Evolutionary conservation across 2,113 vertebrate genomes (phyloP).

Genomic region (Hystrix brachyura): DNA sequence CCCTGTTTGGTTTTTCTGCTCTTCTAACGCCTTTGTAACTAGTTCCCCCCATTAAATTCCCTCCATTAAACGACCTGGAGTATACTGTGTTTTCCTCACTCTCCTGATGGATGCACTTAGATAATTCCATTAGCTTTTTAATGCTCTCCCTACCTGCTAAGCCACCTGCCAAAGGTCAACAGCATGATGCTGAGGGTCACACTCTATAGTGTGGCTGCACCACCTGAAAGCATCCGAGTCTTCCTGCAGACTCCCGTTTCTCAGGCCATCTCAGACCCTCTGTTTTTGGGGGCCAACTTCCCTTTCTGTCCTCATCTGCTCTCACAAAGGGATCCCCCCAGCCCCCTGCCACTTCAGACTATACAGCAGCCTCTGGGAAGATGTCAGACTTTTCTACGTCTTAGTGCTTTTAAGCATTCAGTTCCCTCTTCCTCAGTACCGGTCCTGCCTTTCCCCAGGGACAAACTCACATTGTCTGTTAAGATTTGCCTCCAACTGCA

Average conservation of each 20-base stretch:
- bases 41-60: not conserved
- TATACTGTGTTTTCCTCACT: not conserved
- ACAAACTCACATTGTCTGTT: not conserved
- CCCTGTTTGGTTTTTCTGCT: not conserved
- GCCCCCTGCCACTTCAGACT: not conserved
- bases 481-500: not conserved
- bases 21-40: not conserved
- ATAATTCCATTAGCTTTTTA: conserved; percentile 46
- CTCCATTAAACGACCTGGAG: not conserved
- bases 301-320: not conserved
- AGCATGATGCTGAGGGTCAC: not conserved
- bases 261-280: not conserved
- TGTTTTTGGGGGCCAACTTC: not conserved
- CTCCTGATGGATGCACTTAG: not conserved
- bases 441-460: not conserved
- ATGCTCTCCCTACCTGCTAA: conserved; percentile 28
- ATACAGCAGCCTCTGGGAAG: not conserved
- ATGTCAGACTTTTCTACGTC: not conserved
- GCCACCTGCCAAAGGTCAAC: not conserved
- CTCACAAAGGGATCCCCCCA: not conserved
- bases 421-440: not conserved
- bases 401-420: not conserved
- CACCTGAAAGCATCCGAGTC: not conserved
- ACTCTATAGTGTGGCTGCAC: not conserved
- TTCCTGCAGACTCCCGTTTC: not conserved